These are phyloP conservation scores for Alcedo quadribrachys DNA, from an alignment of 2,797 vertebrate genomes.

Conservation along the genomic window DNA sequence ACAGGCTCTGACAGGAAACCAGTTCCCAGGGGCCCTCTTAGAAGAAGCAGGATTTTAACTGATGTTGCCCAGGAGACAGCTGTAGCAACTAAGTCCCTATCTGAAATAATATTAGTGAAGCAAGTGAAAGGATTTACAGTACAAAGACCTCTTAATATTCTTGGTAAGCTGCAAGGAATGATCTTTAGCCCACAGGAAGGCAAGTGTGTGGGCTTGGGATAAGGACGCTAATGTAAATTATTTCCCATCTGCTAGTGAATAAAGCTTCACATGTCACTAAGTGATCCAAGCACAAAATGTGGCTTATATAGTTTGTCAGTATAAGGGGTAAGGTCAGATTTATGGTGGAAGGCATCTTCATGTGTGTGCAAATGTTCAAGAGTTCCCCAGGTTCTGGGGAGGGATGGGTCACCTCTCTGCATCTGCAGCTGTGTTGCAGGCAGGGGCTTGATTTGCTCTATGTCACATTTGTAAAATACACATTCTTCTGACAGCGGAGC, in stretches of 20 bases:
- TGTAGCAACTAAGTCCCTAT: neutral
- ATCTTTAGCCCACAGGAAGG: neutral
- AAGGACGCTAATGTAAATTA: neutral
- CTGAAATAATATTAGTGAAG: constrained; percentile 35
- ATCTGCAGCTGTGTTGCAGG: accelerated
- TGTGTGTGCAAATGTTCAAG: neutral
- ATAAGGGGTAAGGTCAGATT: neutral
- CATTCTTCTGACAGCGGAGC: neutral
- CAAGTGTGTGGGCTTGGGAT: accelerated
- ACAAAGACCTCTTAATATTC: constrained; percentile 37
- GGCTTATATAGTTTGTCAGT: neutral
- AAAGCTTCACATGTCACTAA: neutral
- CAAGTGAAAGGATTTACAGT: constrained; percentile 42
- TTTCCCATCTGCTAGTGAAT: neutral
- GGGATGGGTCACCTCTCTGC: neutral
- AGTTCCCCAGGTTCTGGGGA: neutral
- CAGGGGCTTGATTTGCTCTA: neutral
- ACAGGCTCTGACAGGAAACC: constrained; percentile 65
- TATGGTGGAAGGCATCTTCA: neutral
- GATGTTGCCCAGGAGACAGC: constrained; percentile 63
- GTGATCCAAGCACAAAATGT: neutral
- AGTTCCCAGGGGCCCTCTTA: constrained; percentile 16
- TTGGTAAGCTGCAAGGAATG: neutral
- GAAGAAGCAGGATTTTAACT: constrained; percentile 60
- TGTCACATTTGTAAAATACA: neutral